A percentile compares a stretch with the other conserved stretches of the same genome.
phyloP scores from a whole-genome alignment of 2,797 vertebrate genomes.

The Aldrovandia affinis region DNA sequence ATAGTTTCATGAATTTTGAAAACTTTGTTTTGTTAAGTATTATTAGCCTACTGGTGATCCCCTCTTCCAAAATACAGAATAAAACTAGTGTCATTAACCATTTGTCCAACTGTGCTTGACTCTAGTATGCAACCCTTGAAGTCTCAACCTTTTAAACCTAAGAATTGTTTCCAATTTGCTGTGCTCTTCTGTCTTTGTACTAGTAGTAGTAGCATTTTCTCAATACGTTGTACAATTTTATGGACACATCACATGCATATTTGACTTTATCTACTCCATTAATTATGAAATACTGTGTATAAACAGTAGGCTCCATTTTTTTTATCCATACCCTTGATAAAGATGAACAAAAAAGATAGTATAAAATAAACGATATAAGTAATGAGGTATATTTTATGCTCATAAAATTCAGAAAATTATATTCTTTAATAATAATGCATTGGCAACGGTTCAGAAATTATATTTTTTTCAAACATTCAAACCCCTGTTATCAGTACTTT shows the following conservation, averaged over 20 bases:
- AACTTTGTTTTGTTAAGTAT: constrained; percentile 35
- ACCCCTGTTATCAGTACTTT: no score
- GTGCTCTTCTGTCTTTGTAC: constrained; percentile 62
- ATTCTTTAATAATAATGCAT: no score
- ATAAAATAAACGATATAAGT: no score
- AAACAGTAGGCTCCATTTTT: constrained; percentile 79
- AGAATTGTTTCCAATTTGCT: constrained; percentile 5
- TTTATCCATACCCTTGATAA: no score
- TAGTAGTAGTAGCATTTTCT: constrained; percentile 74
- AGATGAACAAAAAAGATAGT: no score
- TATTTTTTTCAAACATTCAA: no score
- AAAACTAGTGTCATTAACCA: background rate
- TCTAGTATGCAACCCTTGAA: background rate
- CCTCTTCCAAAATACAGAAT: constrained; percentile 45
- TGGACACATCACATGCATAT: constrained; percentile 76
- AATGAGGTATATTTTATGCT: no score
- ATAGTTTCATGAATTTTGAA: constrained; percentile 30
- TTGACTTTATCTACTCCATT: constrained; percentile 77
- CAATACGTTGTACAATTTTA: constrained; percentile 75
- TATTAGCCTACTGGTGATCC: constrained; percentile 41
- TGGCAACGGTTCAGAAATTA: no score
- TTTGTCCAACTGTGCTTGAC: background rate
- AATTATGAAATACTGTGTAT: constrained; percentile 80
- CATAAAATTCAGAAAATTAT: no score
- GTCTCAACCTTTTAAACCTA: background rate